Evolutionary conservation across 2,888 invertebrate species (phyloP).

Genomic region (Tenthredo amoena): DNA sequence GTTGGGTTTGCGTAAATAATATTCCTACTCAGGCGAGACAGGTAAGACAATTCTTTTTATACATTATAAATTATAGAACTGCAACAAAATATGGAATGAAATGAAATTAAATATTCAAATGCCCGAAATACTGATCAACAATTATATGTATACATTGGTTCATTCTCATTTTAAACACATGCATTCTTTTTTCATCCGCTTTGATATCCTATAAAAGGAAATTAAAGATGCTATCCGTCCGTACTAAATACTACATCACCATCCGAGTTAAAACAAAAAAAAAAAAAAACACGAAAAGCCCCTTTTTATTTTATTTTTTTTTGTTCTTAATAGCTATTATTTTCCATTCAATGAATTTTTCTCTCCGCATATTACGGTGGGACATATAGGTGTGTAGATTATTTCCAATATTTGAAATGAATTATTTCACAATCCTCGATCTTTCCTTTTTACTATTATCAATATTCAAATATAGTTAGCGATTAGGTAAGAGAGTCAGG

Average conservation of each 20-base stretch:
- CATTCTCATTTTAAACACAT: neutral
- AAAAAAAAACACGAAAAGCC: neutral
- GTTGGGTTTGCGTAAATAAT: neutral
- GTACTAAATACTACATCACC: neutral
- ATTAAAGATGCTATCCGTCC: neutral
- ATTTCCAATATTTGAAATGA: neutral
- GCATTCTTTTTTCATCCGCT: neutral
- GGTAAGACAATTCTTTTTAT: neutral
- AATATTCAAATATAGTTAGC: neutral
- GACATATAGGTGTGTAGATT: neutral
- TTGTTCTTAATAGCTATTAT: neutral
- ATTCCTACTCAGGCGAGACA: neutral
- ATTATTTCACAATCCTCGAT: neutral
- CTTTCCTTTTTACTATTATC: neutral
- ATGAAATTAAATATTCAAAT: neutral
- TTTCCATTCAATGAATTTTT: neutral
- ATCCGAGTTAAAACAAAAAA: neutral
- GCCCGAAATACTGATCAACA: neutral
- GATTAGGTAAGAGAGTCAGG: neutral
- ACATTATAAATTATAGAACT: neutral
- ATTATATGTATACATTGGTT: neutral
- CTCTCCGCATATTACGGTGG: neutral
- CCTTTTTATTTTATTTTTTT: neutral
- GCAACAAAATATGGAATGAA: neutral
- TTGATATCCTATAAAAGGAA: neutral